These are phyloP conservation scores for Pluvialis apricaria DNA, from an alignment of 2,113 vertebrate genomes.

Conservation along the genomic window DNA sequence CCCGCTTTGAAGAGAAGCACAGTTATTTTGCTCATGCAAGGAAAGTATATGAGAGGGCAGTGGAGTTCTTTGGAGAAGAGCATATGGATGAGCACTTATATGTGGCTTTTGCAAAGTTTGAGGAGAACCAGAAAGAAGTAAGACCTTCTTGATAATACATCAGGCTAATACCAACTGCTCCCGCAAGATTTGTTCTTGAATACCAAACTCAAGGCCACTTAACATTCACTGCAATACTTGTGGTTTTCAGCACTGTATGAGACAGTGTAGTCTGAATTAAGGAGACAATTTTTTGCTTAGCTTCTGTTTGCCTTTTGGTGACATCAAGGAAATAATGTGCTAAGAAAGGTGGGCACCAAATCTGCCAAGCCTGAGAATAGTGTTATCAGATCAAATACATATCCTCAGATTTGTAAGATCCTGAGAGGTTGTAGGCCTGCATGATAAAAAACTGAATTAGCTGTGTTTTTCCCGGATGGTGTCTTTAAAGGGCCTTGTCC, in stretches of 20 bases:
- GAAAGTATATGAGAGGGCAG: conserved; percentile 90
- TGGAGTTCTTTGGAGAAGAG: conserved; percentile 95
- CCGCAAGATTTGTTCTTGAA: background rate
- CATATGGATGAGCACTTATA: conserved; percentile 90
- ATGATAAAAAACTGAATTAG: background rate
- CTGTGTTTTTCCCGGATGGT: background rate
- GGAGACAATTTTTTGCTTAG: background rate
- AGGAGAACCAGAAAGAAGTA: conserved; percentile 97
- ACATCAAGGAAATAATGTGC: background rate
- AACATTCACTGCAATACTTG: accelerated
- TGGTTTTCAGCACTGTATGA: background rate
- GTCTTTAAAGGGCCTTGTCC: background rate
- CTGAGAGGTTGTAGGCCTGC: background rate
- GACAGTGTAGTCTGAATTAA: background rate
- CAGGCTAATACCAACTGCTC: background rate
- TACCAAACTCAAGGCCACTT: background rate
- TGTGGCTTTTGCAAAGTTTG: conserved; percentile 94
- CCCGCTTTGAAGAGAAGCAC: conserved; percentile 94
- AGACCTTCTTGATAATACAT: background rate
- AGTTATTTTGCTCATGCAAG: conserved; percentile 88
- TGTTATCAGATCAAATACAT: background rate
- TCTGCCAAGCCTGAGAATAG: background rate
- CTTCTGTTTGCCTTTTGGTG: background rate
- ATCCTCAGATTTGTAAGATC: background rate
- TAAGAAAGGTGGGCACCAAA: background rate